These are phyloP conservation scores for Tenthredo amoena DNA, from an alignment of 2,888 invertebrate genomes.

Conservation along the genomic window DNA sequence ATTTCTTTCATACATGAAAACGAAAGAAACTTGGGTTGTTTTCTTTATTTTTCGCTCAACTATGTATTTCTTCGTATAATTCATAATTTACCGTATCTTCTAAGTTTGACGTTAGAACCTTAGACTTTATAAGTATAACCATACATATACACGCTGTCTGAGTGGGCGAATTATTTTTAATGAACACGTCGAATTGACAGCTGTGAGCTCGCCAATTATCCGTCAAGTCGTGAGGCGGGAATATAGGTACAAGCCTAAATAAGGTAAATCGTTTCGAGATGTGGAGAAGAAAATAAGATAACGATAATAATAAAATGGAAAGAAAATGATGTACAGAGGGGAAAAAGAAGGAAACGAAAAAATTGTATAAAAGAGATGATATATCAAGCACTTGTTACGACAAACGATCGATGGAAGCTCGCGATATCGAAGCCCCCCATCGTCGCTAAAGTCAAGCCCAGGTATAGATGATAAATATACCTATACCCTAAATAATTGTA, in stretches of 20 bases:
- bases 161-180: neutral
- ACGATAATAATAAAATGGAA: neutral
- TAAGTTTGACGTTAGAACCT: neutral
- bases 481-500: neutral
- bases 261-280: neutral
- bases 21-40: neutral
- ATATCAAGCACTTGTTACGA: neutral
- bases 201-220: neutral
- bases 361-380: neutral
- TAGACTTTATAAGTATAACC: neutral
- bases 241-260: neutral
- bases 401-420: neutral
- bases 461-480: constrained; percentile 1
- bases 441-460: neutral
- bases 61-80: neutral
- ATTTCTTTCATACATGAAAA: neutral
- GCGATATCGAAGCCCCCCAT: neutral
- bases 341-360: neutral
- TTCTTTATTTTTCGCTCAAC: neutral
- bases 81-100: neutral
- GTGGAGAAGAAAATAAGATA: neutral
- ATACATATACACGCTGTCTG: neutral
- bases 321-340: neutral
- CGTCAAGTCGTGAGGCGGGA: neutral
- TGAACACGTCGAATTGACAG: neutral